Evolutionary conservation across 2,113 vertebrate genomes (phyloP).

Genomic region (Onychostoma macrolepis): DNA sequence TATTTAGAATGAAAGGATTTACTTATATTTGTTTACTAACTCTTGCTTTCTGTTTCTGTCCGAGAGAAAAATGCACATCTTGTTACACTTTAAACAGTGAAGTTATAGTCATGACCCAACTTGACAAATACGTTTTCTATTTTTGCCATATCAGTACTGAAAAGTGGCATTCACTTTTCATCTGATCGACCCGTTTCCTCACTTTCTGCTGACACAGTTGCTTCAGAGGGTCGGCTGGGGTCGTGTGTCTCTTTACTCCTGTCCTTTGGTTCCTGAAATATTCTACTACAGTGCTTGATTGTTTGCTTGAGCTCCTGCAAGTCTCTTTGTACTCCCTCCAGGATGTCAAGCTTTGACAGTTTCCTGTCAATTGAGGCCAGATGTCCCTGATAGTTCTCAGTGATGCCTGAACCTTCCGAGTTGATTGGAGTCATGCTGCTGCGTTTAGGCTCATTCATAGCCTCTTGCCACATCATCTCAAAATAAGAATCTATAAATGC

Average conservation of each 20-base stretch:
- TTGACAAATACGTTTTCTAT: background rate
- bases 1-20: background rate
- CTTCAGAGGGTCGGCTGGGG: background rate
- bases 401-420: background rate
- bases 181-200: background rate
- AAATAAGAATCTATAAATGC: constrained; percentile 72
- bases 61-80: background rate
- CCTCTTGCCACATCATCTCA: constrained; percentile 67
- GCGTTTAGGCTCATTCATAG: constrained; percentile 37
- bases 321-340: constrained; percentile 70
- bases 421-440: background rate
- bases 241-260: constrained; percentile 16
- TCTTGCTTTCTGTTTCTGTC: background rate
- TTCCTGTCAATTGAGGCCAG: constrained; percentile 68
- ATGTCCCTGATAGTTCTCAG: constrained; percentile 29
- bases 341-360: constrained; percentile 70
- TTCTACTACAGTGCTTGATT: constrained; percentile 58
- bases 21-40: background rate
- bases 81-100: background rate
- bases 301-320: constrained; percentile 59
- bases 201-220: background rate
- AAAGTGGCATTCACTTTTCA: background rate
- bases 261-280: constrained; percentile 58
- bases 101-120: background rate
- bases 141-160: background rate